A percentile compares a stretch with the other conserved stretches of the same genome.
phyloP scores from a whole-genome alignment of 2,888 invertebrate genomes.

The Ischnus inquisitorius region DNA sequence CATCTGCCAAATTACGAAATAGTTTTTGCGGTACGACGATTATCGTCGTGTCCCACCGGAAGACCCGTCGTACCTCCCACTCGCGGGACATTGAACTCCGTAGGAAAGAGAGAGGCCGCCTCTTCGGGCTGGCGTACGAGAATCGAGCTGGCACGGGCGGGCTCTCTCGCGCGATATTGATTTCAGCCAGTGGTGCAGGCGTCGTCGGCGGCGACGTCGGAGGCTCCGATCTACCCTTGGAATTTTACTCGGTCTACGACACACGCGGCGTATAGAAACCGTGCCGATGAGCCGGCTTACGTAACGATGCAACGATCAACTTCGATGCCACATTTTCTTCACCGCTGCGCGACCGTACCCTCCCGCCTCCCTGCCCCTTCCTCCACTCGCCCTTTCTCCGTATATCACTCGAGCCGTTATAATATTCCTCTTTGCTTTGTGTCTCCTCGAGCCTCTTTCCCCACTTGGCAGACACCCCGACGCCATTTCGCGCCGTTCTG shows the following conservation, averaged over 20 bases:
- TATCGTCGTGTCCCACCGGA: background rate
- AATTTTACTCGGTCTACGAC: constrained; percentile 21
- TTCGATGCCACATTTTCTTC: constrained; percentile 21
- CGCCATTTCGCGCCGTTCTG: constrained; percentile 49
- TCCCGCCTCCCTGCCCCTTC: background rate
- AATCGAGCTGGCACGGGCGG: constrained; percentile 52
- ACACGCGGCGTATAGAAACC: background rate
- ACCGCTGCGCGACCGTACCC: too few species aligned
- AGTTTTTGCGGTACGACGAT: background rate
- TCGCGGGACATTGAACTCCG: constrained; percentile 51
- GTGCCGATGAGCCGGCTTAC: constrained; percentile 19
- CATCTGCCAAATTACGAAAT: constrained; percentile 5
- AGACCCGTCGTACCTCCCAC: background rate
- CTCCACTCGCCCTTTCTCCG: background rate
- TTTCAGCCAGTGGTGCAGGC: constrained; percentile 52
- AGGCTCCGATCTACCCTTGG: constrained; percentile 50
- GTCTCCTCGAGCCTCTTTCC: constrained; percentile 15
- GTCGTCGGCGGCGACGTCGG: constrained; percentile 27
- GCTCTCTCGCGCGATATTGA: constrained; percentile 60
- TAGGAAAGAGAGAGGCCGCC: constrained; percentile 11
- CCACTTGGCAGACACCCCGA: constrained; percentile 52
- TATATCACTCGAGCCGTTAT: background rate
- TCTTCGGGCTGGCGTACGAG: constrained; percentile 35
- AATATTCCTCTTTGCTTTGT: constrained; percentile 19
- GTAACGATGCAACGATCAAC: constrained; percentile 48